Evolutionary conservation across 2,797 vertebrate genomes (phyloP).

Genomic region (Dromococcyx pavoninus): DNA sequence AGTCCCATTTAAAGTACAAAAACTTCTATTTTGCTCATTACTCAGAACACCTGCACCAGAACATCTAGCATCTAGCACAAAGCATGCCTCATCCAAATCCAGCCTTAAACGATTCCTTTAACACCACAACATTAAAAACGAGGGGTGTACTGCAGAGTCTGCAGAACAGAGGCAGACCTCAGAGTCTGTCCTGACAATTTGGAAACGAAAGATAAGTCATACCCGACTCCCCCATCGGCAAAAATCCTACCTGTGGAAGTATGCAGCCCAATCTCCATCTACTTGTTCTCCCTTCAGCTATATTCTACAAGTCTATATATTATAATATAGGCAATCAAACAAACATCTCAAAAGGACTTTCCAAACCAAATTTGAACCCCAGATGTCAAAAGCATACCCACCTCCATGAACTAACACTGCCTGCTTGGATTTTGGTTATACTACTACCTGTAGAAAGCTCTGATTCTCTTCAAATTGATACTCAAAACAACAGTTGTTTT

Average conservation of each 20-base stretch:
- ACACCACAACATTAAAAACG: neutral
- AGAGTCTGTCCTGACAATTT: neutral
- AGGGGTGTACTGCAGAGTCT: fast-evolving
- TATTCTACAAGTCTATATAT: neutral
- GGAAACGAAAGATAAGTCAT: neutral
- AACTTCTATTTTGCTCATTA: neutral
- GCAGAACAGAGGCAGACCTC: neutral
- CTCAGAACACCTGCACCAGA: neutral
- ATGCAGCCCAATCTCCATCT: neutral
- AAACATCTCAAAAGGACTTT: neutral
- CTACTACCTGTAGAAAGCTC: neutral
- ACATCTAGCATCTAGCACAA: fast-evolving
- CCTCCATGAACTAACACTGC: neutral
- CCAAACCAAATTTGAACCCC: neutral
- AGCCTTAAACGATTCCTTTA: neutral
- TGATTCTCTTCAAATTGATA: neutral
- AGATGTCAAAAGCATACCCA: neutral
- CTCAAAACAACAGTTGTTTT: neutral
- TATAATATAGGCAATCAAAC: neutral
- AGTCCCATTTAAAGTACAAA: neutral
- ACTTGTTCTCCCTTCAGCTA: neutral
- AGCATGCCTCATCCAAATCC: neutral
- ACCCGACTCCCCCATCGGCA: neutral
- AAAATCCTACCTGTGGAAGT: neutral
- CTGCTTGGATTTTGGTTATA: neutral